Evolutionary conservation across 2,888 invertebrate genomes (phyloP), one percentile per base, ranked within the genome.

Genomic region (Leptinotarsa peninsularis): DNA sequence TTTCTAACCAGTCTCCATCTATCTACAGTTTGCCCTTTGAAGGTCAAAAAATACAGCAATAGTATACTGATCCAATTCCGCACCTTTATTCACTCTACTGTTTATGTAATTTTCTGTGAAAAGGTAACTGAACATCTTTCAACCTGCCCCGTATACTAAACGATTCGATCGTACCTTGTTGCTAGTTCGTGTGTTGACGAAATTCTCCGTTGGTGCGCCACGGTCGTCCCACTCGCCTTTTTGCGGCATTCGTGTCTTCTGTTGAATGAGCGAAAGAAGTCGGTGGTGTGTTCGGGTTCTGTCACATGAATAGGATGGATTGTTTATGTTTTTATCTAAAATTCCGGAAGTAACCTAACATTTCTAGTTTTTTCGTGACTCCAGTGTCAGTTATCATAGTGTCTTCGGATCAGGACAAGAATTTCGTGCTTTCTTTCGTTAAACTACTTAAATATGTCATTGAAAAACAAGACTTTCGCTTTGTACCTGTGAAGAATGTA

Each of bases 231-330:
- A 68, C 79, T 77, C 77, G 79, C 79, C 78, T 79, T 81, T 82
- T 79, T 81, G 79, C 78, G 82, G 81, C 82, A 82, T 81, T 84
- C 82, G 79, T 82, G 83, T 78, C 81, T 82, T 78, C 82, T 82
- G 82, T 82, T 83, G 83, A 79, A 81, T 82, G 83, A 80, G 82
- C 76, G 79, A 75, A 73, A 74, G 78, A 76, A 74, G 79, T 81
- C 75, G 76, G 71, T 73, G 76, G 73, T 73, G 71, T 56, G 74
- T 79, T 76, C 72, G 69, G 74, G 67, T 74, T 69, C 75, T 66
- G 81, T 78, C 76, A 76, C 76, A 75, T 71, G 67, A 72, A 71
- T 75, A 67, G 49, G 63, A 63, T 50, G 52, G 72, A 77, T 82
- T 82, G 82, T 82, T 82, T 81, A 80, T 81, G 81, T 82, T 81